These are phyloP conservation scores for Anarsia innoxiella DNA, from an alignment of 2,888 invertebrate genomes.

Conservation along the genomic window DNA sequence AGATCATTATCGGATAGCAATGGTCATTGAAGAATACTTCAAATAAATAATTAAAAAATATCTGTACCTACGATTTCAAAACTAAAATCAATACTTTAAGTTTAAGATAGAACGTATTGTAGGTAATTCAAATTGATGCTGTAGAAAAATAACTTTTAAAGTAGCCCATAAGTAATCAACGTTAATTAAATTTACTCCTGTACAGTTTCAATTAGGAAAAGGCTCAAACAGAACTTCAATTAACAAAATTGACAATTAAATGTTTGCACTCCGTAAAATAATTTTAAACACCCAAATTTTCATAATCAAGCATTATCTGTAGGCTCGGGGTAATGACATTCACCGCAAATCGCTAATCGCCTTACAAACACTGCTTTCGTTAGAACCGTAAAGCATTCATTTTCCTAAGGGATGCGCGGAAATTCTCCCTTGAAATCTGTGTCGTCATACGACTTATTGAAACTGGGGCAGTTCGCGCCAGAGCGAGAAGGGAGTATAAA, in stretches of 20 bases:
- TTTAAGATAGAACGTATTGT: no score
- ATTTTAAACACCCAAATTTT: slow-evolving; percentile 44
- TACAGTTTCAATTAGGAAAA: background rate
- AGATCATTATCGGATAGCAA: no score
- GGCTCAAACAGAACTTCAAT: slow-evolving; percentile 29
- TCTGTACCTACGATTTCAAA: no score
- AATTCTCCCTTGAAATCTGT: slow-evolving; percentile 53
- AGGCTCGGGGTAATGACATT: slow-evolving; percentile 44
- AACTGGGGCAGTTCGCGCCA: slow-evolving; percentile 48
- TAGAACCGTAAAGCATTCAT: slow-evolving; percentile 40
- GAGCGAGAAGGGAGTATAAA: slow-evolving; percentile 36
- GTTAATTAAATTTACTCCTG: background rate
- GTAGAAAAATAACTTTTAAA: no score
- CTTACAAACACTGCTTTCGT: slow-evolving; percentile 46
- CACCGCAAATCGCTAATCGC: slow-evolving; percentile 55
- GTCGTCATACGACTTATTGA: slow-evolving; percentile 62
- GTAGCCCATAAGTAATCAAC: no score
- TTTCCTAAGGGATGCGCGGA: slow-evolving; percentile 35
- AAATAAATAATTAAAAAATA: no score
- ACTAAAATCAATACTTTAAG: no score
- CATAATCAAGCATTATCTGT: slow-evolving; percentile 58
- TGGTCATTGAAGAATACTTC: no score
- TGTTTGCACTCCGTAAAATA: slow-evolving; percentile 39
- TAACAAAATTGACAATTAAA: slow-evolving; percentile 35
- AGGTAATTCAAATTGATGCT: no score